These are phyloP conservation scores for Elachura formosa DNA, from an alignment of 2,113 vertebrate species.

Conservation along the genomic window DNA sequence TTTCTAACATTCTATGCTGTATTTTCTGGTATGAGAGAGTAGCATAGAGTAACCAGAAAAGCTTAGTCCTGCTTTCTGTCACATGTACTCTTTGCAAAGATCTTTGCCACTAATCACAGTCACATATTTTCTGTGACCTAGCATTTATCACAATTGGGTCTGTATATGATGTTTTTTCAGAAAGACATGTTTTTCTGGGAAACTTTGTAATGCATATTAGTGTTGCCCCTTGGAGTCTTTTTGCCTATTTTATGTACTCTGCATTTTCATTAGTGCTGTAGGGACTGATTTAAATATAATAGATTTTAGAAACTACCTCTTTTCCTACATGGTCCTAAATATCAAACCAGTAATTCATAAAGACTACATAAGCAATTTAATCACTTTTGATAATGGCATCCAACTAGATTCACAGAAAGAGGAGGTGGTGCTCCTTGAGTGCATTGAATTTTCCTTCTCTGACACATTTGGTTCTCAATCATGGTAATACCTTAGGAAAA, in stretches of 20 bases:
- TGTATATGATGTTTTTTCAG: not conserved
- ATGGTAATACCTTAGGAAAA: not conserved
- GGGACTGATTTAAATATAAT: not conserved
- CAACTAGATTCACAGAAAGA: not conserved
- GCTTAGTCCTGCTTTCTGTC: not conserved
- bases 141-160: not conserved
- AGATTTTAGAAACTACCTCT: not conserved
- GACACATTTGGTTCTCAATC: not conserved
- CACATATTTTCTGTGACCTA: not conserved
- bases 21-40: not conserved
- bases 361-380: not conserved
- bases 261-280: not conserved
- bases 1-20: not conserved
- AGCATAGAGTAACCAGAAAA: fast-evolving
- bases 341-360: not conserved
- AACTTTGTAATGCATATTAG: not conserved
- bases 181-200: not conserved
- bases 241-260: not conserved
- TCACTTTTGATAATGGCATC: not conserved
- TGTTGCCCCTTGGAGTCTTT: not conserved
- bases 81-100: not conserved
- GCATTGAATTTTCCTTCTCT: not conserved
- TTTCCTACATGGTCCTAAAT: not conserved
- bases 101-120: not conserved
- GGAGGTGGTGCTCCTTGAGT: not conserved